Evolutionary conservation across 2,113 vertebrate genomes (phyloP).

Genomic region (Myxocyprinus asiaticus): DNA sequence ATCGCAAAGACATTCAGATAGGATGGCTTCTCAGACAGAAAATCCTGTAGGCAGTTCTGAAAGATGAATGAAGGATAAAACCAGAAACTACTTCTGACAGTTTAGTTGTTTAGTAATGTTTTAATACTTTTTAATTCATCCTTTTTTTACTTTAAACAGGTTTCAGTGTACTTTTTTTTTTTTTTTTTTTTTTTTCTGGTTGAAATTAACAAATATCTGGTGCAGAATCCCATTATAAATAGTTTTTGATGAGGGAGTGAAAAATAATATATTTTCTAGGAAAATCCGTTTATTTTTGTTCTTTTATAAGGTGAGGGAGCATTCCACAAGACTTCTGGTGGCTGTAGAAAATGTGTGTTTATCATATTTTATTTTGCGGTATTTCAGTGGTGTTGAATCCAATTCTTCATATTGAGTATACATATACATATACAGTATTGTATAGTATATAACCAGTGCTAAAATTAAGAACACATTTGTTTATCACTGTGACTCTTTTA

Average conservation of each 20-base stretch:
- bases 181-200: background rate
- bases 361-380: too few relatives aligned
- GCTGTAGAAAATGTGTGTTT: too few relatives aligned
- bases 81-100: conserved; percentile 32
- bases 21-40: conserved; percentile 5
- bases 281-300: conserved; percentile 2
- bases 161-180: background rate
- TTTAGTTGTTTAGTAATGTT: conserved; percentile 10
- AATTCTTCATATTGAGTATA: too few relatives aligned
- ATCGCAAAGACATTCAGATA: conserved; percentile 11
- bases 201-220: conserved; percentile 22
- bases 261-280: conserved; percentile 1
- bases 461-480: too few relatives aligned
- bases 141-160: background rate
- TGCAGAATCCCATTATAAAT: conserved; percentile 12
- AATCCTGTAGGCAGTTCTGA: conserved; percentile 6
- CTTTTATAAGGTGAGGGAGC: background rate
- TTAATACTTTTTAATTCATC: background rate
- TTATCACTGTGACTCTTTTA: too few relatives aligned
- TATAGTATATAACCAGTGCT: too few relatives aligned
- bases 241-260: conserved; percentile 6
- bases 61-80: conserved; percentile 33
- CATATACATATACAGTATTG: too few relatives aligned
- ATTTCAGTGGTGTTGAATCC: too few relatives aligned
- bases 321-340: background rate